Base-by-base conservation (phyloP, 2,113 vertebrate species). In the Menura novaehollandiae region DNA sequence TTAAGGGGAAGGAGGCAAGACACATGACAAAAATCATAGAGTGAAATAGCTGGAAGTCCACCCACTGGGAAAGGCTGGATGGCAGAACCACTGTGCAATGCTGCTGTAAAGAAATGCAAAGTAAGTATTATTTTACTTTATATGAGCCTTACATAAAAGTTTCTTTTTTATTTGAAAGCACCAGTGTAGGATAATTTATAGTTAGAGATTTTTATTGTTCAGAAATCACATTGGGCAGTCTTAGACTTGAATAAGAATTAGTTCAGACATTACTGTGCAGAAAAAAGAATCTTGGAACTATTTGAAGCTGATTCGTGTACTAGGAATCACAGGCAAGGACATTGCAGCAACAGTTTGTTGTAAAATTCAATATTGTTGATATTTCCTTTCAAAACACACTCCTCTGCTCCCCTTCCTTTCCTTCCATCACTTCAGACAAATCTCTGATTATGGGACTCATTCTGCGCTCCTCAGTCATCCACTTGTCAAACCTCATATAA, bases 71-170 rank as follows among this genome's bases (percentile, higher is more conserved):
- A 96, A 97, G 92, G 85, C 97, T 97, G 96, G 96, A 97, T 97
- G 97, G 97, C 97, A 97, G 97, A 97, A 94, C 96, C 93, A 97
- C 92, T 89, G 94, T 97, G 94, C 83, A 97, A 97, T 95, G 89
- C 92, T 95, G 81, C 96, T 96, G 83, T 97, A 96, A 97, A 97
- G 94, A 97, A 97, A 95, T 96, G 97, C 90, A 97, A 97, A 97
- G 97, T 97, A 96, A 97, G 97, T 97, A 76, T 75, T 78, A 49
- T 69, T 97, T 96, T 68, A 81, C 41, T n/a, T 91, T 44, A 68
- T 92, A 83, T 60, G 18, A 63, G 60, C 47, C 60, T 71, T 89
- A 74, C 1, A 9, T 41, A 39, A 64, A 85, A 67, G 27, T 51
- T 73, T 16, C 27, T 72, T 77, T 69, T 44, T 11, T 26, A 71